phyloP scores from a whole-genome alignment of 2,113 vertebrate genomes.

The Prietella phreatophila region DNA sequence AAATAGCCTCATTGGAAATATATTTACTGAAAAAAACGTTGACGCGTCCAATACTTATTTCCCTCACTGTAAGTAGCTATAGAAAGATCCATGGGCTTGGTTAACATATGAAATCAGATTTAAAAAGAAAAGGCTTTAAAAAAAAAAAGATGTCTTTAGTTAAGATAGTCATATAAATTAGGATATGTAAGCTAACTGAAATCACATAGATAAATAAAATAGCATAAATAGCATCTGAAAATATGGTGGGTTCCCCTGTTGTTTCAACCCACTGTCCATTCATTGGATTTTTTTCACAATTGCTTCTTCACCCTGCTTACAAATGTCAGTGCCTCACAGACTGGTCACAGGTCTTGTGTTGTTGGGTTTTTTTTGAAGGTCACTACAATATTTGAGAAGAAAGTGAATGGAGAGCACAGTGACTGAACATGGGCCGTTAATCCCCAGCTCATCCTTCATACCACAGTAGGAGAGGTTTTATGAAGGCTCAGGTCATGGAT shows the following conservation, averaged over 20 bases:
- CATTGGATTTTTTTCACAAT: neutral
- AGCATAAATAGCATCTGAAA: neutral
- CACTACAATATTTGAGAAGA: conserved; percentile 11
- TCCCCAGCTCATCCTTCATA: conserved; percentile 2
- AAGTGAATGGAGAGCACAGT: neutral
- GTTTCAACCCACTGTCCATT: neutral
- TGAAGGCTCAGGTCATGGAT: conserved; percentile 21
- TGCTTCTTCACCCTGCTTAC: neutral
- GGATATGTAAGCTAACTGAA: neutral
- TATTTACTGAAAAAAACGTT: too few species aligned
- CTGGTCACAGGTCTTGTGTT: neutral
- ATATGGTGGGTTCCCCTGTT: neutral
- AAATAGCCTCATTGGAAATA: too few species aligned
- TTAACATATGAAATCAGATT: neutral
- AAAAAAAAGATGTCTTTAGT: neutral
- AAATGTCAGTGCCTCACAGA: conserved; percentile 13
- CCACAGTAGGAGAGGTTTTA: conserved; percentile 22
- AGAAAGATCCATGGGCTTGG: neutral
- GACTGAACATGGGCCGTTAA: conserved; percentile 7
- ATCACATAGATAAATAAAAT: too few species aligned
- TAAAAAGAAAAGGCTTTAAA: too few species aligned
- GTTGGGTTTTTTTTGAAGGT: conserved; percentile 17
- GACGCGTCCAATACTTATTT: too few species aligned
- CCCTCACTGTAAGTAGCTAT: neutral
- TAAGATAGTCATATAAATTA: neutral